Evolutionary conservation across 2,797 vertebrate species (phyloP), one percentile per base, ranked within the genome.

Genomic region (Chaunax sp.): DNA sequence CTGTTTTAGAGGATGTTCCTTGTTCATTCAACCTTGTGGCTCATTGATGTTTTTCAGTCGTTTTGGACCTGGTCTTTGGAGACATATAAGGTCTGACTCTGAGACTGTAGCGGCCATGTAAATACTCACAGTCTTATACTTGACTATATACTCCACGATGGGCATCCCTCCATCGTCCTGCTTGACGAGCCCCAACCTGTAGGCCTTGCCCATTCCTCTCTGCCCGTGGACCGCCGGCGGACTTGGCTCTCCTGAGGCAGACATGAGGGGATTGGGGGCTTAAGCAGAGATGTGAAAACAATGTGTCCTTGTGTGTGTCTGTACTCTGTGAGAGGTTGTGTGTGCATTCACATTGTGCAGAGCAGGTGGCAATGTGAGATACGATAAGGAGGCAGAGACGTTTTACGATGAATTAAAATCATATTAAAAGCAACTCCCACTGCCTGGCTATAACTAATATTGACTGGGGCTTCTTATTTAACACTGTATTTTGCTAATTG

Each of bases 141-240:
- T 98, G 72, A 99, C 93, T 1, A 99, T 97, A 55, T 99, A 99
- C 89, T 98, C 97, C 90, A 99, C 89, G 67, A 99, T 98, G 61
- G 98, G 97, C 71, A 98, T 96, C n/a, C 98, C 98, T 57, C 98
- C 97, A 22, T 99, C 98, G 23, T 99, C 98, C 83, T 99, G 98
- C 78, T 98, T 99, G 64, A 95, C 96, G 89, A 99, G 95, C 54
- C 96, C 97, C 54, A 99, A 93, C 72, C 96, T 94, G 91, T 96
- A 99, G 66, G 95, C 96, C 87, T 99, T 98, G 12, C 97, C 97
- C 74, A 95, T 92, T 18, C 96, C 96, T 69, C 96, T 93, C 72
- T 99, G 97, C 8, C 97, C 97, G 30, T 98, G 97, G 60, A 98
- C 97, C 7, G 95, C 95, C 0, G 97, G 98, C 0, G 98, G 96